Evolutionary conservation across 23 tunicate species (phyloP), one percentile per base, ranked within the genome.

Genomic region (Ascidia mentula): DNA sequence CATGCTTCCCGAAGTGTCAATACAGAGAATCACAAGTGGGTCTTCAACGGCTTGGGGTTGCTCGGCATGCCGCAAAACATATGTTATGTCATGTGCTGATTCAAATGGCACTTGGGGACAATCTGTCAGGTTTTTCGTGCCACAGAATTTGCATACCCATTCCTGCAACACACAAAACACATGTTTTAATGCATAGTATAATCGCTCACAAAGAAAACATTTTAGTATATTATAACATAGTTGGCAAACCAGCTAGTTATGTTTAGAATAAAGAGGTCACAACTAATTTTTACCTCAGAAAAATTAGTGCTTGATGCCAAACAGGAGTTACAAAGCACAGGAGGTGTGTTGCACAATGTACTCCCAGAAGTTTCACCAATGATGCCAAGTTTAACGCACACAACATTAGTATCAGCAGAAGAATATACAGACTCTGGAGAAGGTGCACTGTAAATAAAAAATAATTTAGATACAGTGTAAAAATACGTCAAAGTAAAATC

Each of bases 1-100:
- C 97, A 91, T 91, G 84, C 97, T 91, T 72, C 97, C 97, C 31
- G 97, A 91, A 1, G 86, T 85, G 77, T 91, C 97, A 77, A 91
- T 77, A 39, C 97, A 91, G 60, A 91, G 82, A 6, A 91, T 87
- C 40, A 86, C 42, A 39, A 91, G 32, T 32, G 90, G 65, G n/a
- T 91, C 97, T 22, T 81, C 37, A 40, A 36, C 33, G n/a, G 40
- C 39, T 24, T 72, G 77, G 0, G 80, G 80, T 32, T 70, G 37
- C 13, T 30, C 1, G 17, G 74, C 31, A 30, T 35, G 74, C 17
- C 86, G 87, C 0, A 91, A 31, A 12, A 91, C 69, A 59, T 74
- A 91, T 18, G 90, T 85, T 1, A 91, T 87, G 45, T 91, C 97
- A 40, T 65, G 77, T 24, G 79, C 79, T 17, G 80, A 46, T 15